phyloP scores from a whole-genome alignment of 1,140 invertebrate genomes.

The Lepidurus arcticus region DNA sequence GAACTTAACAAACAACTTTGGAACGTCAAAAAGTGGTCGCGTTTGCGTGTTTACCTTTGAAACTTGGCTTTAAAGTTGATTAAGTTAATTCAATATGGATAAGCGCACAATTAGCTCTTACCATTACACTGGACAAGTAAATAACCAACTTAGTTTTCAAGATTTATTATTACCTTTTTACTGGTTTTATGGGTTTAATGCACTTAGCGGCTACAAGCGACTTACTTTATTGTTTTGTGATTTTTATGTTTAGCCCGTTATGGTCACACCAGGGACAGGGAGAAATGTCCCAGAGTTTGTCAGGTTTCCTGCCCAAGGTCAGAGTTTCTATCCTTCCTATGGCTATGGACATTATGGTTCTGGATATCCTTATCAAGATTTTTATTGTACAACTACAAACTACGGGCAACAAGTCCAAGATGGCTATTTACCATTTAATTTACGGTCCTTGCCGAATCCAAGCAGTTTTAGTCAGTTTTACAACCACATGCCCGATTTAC shows the following conservation, averaged over 20 bases:
- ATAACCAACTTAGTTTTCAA: not conserved
- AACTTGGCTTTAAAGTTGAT: not conserved
- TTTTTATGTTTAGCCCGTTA: not conserved
- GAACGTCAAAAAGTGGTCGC: not conserved
- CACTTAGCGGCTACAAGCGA: too few species aligned
- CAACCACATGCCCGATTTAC: not conserved
- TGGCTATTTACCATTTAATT: not conserved
- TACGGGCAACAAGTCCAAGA: not conserved
- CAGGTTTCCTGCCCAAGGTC: not conserved
- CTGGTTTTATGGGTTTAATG: too few species aligned
- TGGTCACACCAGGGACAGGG: not conserved
- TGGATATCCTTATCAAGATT: slow-evolving; percentile 6
- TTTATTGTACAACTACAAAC: not conserved
- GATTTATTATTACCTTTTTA: not conserved
- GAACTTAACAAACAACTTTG: not conserved
- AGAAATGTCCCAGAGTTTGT: not conserved
- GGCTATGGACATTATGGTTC: not conserved
- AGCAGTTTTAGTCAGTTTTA: not conserved
- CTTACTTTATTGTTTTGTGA: not conserved
- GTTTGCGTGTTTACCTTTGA: not conserved
- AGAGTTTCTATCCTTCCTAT: not conserved
- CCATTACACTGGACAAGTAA: not conserved
- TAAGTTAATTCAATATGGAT: not conserved
- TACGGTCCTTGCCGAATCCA: not conserved
- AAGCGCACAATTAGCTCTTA: not conserved